phyloP scores from a whole-genome alignment of 2,888 invertebrate genomes.

The Kryphioiulus occultus region DNA sequence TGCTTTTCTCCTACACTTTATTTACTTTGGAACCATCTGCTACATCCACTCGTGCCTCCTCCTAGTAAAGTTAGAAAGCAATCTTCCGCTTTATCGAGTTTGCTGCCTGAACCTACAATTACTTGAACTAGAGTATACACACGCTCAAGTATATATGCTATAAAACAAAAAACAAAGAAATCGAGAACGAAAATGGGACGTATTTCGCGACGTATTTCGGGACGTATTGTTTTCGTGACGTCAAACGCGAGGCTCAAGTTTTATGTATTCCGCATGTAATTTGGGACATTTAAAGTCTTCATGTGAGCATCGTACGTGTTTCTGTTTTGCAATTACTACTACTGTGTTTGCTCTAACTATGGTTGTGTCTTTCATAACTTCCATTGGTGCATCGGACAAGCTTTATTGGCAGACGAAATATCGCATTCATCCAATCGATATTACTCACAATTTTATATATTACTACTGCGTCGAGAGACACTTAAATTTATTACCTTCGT shows the following conservation, averaged over 20 bases:
- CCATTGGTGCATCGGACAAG: background rate
- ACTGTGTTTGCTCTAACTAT: too few species aligned
- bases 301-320: too few species aligned
- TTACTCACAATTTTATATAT: background rate
- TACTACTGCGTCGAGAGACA: background rate
- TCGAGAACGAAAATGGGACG: too few species aligned
- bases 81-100: background rate
- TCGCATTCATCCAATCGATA: background rate
- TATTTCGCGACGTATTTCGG: too few species aligned
- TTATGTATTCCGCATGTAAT: too few species aligned
- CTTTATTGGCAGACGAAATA: background rate
- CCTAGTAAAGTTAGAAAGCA: background rate
- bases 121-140: background rate
- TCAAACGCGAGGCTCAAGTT: too few species aligned
- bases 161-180: too few species aligned
- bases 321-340: too few species aligned
- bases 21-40: slow-evolving; percentile 14
- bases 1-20: background rate
- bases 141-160: too few species aligned
- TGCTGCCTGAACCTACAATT: background rate
- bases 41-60: background rate
- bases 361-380: too few species aligned
- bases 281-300: too few species aligned
- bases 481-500: background rate
- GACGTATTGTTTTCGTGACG: too few species aligned